phyloP scores from a whole-genome alignment of 1,140 invertebrate genomes.

The Sitophilus oryzae region DNA sequence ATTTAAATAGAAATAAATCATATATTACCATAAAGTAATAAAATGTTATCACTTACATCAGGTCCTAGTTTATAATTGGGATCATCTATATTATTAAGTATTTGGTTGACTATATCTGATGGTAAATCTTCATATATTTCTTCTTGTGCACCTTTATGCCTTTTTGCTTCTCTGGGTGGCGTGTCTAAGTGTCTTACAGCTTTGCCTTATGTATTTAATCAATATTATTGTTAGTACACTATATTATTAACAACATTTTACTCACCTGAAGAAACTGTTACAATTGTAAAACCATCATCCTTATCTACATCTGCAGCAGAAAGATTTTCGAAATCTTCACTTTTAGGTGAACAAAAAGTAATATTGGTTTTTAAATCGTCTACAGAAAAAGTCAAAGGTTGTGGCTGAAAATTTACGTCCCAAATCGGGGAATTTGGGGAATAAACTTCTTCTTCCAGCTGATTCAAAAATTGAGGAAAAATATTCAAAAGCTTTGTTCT shows the following conservation, averaged over 20 bases:
- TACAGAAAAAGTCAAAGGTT: constrained; percentile 56
- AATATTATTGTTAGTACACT: not conserved
- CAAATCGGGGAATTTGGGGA: constrained; percentile 86
- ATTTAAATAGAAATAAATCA: no score
- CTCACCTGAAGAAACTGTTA: constrained; percentile 51
- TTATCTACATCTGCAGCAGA: constrained; percentile 56
- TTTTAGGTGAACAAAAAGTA: constrained; percentile 24
- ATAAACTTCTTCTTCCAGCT: constrained; percentile 83
- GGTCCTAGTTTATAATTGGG: constrained; percentile 76
- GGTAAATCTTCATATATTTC: constrained; percentile 56
- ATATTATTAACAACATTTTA: not conserved
- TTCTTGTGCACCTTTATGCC: constrained; percentile 33
- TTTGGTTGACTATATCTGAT: constrained; percentile 66
- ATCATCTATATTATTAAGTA: constrained; percentile 71
- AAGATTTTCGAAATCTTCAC: constrained; percentile 64
- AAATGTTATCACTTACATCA: no score
- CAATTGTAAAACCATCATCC: constrained; percentile 62
- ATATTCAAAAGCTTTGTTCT: constrained; percentile 58
- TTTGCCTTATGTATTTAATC: constrained; percentile 13
- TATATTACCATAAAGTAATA: no score
- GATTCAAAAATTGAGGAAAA: constrained; percentile 74
- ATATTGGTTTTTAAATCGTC: constrained; percentile 32
- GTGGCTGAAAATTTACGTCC: constrained; percentile 82
- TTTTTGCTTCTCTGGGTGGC: constrained; percentile 31
- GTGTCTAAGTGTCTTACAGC: constrained; percentile 19